Conservation (phyloP, 2,113 vertebrate genomes). For the Anolis sagrei region DNA sequence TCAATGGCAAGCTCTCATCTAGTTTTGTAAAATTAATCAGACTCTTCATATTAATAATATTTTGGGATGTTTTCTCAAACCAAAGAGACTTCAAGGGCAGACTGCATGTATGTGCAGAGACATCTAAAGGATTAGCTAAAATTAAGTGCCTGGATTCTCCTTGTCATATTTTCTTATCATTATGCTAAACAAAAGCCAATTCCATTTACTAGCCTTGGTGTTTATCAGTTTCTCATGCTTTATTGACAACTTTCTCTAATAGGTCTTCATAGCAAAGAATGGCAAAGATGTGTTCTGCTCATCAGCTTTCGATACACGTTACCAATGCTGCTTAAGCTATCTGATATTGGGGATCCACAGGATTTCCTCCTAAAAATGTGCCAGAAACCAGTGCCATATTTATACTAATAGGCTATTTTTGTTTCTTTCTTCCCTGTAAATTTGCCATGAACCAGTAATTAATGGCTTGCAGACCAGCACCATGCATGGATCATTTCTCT, state of each 20-base stretch:
- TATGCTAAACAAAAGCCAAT: background rate
- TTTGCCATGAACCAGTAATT: no score
- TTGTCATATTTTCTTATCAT: background rate
- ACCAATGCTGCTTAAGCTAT: no score
- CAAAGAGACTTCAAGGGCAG: slow-evolving; percentile 27
- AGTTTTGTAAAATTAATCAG: slow-evolving; percentile 22
- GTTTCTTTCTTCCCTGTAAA: no score
- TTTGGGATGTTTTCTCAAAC: slow-evolving; percentile 23
- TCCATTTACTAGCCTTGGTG: background rate
- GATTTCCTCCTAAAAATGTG: no score
- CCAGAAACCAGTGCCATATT: no score
- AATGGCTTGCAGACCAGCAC: no score
- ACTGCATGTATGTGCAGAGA: background rate
- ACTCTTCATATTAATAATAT: slow-evolving; percentile 28
- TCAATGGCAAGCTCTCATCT: background rate
- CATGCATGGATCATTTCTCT: no score
- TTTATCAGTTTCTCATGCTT: background rate
- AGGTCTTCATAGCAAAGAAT: background rate
- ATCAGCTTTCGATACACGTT: background rate
- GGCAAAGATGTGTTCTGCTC: background rate
- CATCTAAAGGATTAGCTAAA: slow-evolving; percentile 1
- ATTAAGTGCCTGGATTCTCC: background rate
- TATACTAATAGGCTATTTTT: no score
- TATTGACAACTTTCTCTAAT: background rate
- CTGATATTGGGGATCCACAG: no score